Percentiles rank a stretch among this genome's conserved stretches.
phyloP scores from a whole-genome alignment of 1,140 invertebrate species.

The Cepaea nemoralis region DNA sequence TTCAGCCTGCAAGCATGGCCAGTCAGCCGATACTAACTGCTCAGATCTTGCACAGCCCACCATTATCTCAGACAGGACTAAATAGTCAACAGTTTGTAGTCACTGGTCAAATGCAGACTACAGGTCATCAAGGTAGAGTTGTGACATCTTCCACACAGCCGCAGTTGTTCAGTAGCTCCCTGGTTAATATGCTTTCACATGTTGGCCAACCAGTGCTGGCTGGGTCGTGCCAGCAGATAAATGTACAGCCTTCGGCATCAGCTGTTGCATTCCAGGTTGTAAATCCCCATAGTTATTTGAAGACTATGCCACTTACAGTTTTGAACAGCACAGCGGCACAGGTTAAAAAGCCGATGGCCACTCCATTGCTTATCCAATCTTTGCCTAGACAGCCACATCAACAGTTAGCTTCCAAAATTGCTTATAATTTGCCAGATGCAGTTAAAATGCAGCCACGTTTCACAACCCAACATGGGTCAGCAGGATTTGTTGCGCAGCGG shows the following conservation, averaged over 20 bases:
- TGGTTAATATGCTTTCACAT: not conserved
- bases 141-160: not conserved
- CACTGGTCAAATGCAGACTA: not conserved
- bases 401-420: not conserved
- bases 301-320: not conserved
- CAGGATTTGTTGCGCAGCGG: not conserved
- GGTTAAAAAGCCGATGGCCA: not conserved
- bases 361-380: not conserved
- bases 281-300: not conserved
- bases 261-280: not conserved
- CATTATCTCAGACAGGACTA: not conserved
- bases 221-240: not conserved
- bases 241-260: not conserved
- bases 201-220: not conserved
- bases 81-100: not conserved
- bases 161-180: not conserved
- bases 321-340: not conserved
- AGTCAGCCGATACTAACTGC: not conserved
- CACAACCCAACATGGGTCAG: not conserved
- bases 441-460: not conserved
- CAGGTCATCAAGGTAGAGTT: not conserved
- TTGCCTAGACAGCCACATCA: not conserved
- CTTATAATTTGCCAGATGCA: not conserved
- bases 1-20: not conserved
- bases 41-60: not conserved